Conservation (phyloP, 2,113 vertebrate genomes). For the Globicephala melas region DNA sequence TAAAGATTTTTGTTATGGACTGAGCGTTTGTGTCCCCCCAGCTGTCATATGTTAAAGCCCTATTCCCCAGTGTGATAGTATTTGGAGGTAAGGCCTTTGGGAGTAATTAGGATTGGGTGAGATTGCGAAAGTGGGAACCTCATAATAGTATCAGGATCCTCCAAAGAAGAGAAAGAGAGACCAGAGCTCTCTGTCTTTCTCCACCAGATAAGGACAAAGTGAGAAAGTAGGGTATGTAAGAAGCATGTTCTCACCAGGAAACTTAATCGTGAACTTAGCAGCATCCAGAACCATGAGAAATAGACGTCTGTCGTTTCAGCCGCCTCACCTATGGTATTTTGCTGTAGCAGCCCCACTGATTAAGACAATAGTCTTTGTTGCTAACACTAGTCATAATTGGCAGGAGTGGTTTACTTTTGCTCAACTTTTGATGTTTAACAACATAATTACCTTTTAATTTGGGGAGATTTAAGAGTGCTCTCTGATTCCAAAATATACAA, state of each 20-base stretch:
- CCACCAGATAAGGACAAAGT: background rate
- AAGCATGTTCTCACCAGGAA: background rate
- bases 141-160: background rate
- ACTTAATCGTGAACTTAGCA: too few species aligned
- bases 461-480: background rate
- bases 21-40: background rate
- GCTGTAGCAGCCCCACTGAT: background rate
- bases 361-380: background rate
- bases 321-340: background rate
- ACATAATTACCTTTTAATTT: background rate
- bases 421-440: background rate
- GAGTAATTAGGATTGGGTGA: background rate
- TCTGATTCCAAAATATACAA: background rate
- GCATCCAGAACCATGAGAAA: background rate
- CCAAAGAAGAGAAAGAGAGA: background rate
- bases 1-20: background rate
- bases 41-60: background rate
- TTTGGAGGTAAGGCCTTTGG: background rate
- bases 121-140: background rate
- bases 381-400: background rate
- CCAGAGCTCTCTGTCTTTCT: background rate
- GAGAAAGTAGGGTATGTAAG: background rate
- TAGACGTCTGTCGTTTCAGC: background rate
- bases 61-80: background rate
- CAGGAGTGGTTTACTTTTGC: background rate